A percentile compares a stretch with the other conserved stretches of the same genome.
Evolutionary conservation across 1,140 invertebrate species (phyloP).

Genomic region (Cydia strobilella): DNA sequence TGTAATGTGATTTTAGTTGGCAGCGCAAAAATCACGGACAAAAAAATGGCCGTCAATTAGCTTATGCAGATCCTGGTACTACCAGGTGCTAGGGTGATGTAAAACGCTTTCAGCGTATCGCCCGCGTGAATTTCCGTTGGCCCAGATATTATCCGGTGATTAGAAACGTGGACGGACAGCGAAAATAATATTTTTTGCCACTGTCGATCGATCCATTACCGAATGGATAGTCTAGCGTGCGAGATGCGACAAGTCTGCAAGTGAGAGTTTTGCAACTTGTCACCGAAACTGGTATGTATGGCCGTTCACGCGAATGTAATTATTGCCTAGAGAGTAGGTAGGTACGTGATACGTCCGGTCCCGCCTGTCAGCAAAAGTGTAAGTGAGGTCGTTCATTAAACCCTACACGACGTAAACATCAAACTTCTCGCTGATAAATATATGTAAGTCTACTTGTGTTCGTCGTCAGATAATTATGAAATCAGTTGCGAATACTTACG

Average conservation of each 20-base stretch:
- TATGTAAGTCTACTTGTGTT: conserved; percentile 12
- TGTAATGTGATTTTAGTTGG: conserved; percentile 52
- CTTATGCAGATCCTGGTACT: conserved; percentile 71
- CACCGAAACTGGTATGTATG: conserved; percentile 75
- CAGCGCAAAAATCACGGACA: conserved; percentile 49
- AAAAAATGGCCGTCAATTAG: conserved; percentile 64
- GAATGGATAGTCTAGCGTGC: conserved; percentile 65
- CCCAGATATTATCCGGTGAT: conserved; percentile 71
- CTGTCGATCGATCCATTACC: conserved; percentile 39
- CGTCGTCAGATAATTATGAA: conserved; percentile 23
- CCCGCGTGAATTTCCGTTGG: conserved; percentile 73
- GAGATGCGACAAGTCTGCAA: conserved; percentile 72
- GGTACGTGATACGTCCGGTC: conserved; percentile 63
- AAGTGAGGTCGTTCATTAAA: conserved; percentile 63
- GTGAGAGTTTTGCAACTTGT: conserved; percentile 76
- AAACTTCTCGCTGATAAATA: conserved; percentile 30
- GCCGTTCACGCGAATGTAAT: conserved; percentile 60
- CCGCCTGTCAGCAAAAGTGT: conserved; percentile 59
- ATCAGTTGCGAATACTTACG: conserved; percentile 31
- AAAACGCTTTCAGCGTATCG: conserved; percentile 74
- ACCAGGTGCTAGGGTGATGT: conserved; percentile 67
- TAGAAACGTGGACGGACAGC: conserved; percentile 71
- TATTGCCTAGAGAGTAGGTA: conserved; percentile 62
- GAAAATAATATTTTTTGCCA: conserved; percentile 76
- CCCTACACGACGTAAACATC: conserved; percentile 47